A percentile compares a stretch with the other conserved stretches of the same genome.
Conservation (phyloP, 1,140 invertebrate genomes). For the Ceratina japonica region DNA sequence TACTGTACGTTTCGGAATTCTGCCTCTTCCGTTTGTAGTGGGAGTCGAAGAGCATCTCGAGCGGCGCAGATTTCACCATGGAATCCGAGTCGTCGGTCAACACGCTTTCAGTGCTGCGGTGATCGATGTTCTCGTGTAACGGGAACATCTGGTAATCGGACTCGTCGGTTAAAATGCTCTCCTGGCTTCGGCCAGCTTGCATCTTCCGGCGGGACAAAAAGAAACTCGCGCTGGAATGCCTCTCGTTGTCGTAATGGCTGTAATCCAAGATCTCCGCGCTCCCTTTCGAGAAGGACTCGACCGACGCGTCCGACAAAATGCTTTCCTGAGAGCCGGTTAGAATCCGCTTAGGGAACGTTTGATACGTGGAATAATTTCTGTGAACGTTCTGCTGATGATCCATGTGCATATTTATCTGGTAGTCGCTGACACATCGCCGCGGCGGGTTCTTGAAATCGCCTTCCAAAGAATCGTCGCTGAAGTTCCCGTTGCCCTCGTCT, state of each 20-base stretch:
- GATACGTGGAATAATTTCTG: constrained; percentile 64
- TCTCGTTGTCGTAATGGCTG: constrained; percentile 81
- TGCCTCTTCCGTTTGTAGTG: constrained; percentile 74
- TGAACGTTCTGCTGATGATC: constrained; percentile 53
- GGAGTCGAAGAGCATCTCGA: constrained; percentile 84
- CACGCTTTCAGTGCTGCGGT: constrained; percentile 78
- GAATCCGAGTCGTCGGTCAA: constrained; percentile 78
- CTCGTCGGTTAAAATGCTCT: constrained; percentile 89
- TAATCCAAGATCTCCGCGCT: constrained; percentile 80
- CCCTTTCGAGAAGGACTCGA: constrained; percentile 72
- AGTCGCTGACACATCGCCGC: constrained; percentile 86
- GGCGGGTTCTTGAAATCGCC: constrained; percentile 83
- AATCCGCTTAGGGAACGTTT: constrained; percentile 61
- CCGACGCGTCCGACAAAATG: constrained; percentile 84
- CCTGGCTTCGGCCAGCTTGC: constrained; percentile 86
- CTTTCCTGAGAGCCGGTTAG: constrained; percentile 85
- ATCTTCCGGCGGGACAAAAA: constrained; percentile 77
- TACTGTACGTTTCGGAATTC: constrained; percentile 72
- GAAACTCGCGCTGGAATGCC: constrained; percentile 80
- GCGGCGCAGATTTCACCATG: constrained; percentile 86
- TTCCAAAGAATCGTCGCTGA: constrained; percentile 88
- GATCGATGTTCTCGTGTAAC: constrained; percentile 69
- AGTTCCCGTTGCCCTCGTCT: constrained; percentile 82
- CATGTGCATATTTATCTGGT: constrained; percentile 84
- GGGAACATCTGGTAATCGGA: constrained; percentile 82